phyloP scores from a whole-genome alignment of 92 coral and sea anemone genomes.

The Diadumene lineata region DNA sequence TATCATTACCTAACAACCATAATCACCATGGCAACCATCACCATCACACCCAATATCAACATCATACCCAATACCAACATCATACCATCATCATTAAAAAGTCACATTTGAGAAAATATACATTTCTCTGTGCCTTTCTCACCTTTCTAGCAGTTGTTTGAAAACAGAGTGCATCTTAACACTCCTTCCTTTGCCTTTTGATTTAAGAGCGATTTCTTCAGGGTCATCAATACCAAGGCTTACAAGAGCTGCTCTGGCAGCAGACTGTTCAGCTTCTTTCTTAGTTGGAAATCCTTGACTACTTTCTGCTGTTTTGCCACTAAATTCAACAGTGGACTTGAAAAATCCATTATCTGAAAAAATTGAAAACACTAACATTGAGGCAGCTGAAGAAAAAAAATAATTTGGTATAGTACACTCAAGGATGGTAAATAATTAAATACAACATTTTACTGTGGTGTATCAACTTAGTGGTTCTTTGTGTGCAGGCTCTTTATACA shows the following conservation, averaged over 20 bases:
- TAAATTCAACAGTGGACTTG: constrained; percentile 47
- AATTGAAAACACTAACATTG: background rate
- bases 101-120: too few relatives aligned
- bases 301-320: constrained; percentile 50
- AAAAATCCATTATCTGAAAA: constrained; percentile 14
- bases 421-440: too few relatives aligned
- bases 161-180: background rate
- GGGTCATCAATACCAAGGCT: constrained; percentile 74
- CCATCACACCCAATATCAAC: too few relatives aligned
- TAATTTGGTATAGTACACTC: too few relatives aligned
- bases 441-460: too few relatives aligned
- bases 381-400: background rate
- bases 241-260: constrained; percentile 84
- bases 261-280: constrained; percentile 87
- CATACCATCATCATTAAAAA: background rate
- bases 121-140: too few relatives aligned
- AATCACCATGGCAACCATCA: too few relatives aligned
- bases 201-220: constrained; percentile 40
- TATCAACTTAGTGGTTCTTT: too few relatives aligned
- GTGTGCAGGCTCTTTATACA: too few relatives aligned
- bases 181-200: constrained; percentile 41
- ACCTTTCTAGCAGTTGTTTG: background rate
- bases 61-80: too few relatives aligned
- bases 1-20: too few relatives aligned
- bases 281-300: constrained; percentile 43